Evolutionary conservation across 1,140 invertebrate genomes (phyloP).

Genomic region (Diabrotica undecimpunctata): DNA sequence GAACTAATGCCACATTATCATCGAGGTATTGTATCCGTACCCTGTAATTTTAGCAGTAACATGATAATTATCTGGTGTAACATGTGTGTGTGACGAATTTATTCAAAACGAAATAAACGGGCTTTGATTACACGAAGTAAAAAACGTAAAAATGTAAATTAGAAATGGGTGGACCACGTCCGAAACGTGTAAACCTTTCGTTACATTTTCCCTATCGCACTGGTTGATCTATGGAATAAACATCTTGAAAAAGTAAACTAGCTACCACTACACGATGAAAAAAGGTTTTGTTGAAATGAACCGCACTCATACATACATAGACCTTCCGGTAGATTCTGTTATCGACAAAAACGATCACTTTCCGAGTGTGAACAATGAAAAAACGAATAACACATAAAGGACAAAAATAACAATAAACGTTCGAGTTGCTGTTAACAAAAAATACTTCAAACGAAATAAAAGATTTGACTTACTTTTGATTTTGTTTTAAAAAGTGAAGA

Average conservation of each 20-base stretch:
- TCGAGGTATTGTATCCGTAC: slow-evolving; percentile 8
- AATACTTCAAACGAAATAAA: too few species aligned
- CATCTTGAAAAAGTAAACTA: slow-evolving; percentile 1
- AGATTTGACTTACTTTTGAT: too few species aligned
- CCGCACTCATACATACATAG: too few species aligned
- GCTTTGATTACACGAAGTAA: slow-evolving; percentile 5
- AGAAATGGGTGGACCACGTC: background rate
- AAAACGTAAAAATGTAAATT: slow-evolving; percentile 11
- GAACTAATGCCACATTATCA: background rate
- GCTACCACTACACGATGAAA: too few species aligned
- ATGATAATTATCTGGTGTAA: slow-evolving; percentile 8
- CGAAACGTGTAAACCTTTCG: slow-evolving; percentile 5
- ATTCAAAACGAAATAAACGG: slow-evolving; percentile 3
- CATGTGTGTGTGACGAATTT: slow-evolving; percentile 15
- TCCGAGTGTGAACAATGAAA: too few species aligned
- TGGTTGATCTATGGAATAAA: background rate
- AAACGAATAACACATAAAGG: too few species aligned
- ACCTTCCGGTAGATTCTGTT: too few species aligned
- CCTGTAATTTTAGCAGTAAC: slow-evolving; percentile 8
- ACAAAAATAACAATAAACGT: too few species aligned
- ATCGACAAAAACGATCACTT: too few species aligned
- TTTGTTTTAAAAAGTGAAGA: too few species aligned
- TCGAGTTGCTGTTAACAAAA: too few species aligned
- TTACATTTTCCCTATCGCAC: background rate
- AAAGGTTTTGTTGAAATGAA: too few species aligned